Evolutionary conservation across 2,113 vertebrate genomes (phyloP).

Genomic region (Pycnonotus jocosus): DNA sequence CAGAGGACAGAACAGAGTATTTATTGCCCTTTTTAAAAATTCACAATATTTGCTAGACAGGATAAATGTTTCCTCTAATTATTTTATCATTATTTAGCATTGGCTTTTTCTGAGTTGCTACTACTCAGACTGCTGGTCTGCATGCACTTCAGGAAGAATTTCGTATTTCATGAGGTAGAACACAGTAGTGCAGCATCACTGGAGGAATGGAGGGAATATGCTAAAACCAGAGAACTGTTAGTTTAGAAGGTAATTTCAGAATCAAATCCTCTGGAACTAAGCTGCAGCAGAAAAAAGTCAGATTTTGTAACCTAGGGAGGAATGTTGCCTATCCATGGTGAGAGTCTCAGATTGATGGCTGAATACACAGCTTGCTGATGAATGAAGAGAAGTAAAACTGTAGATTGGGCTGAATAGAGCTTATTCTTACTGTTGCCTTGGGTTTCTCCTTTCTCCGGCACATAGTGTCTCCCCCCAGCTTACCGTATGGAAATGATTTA

Average conservation of each 20-base stretch:
- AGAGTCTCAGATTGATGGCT: neutral
- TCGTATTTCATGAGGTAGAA: neutral
- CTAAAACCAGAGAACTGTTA: neutral
- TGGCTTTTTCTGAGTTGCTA: neutral
- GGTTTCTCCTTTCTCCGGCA: neutral
- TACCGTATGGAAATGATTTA: neutral
- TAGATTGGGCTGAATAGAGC: neutral
- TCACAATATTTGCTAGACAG: neutral
- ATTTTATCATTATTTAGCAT: neutral
- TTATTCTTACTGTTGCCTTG: neutral
- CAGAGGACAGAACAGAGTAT: neutral
- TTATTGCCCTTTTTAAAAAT: neutral
- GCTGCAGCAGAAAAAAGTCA: neutral
- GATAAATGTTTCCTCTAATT: neutral
- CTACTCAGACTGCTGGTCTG: neutral
- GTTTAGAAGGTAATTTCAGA: neutral
- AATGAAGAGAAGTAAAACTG: neutral
- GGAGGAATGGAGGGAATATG: neutral
- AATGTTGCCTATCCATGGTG: neutral
- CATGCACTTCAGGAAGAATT: neutral
- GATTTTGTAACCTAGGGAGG: neutral
- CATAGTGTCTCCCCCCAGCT: neutral
- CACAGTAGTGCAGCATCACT: fast-evolving
- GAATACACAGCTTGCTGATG: neutral
- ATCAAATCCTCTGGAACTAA: neutral